A percentile compares a stretch with the other conserved stretches of the same genome.
phyloP scores from a whole-genome alignment of 2,113 vertebrate genomes.

The Pangasianodon hypophthalmus region DNA sequence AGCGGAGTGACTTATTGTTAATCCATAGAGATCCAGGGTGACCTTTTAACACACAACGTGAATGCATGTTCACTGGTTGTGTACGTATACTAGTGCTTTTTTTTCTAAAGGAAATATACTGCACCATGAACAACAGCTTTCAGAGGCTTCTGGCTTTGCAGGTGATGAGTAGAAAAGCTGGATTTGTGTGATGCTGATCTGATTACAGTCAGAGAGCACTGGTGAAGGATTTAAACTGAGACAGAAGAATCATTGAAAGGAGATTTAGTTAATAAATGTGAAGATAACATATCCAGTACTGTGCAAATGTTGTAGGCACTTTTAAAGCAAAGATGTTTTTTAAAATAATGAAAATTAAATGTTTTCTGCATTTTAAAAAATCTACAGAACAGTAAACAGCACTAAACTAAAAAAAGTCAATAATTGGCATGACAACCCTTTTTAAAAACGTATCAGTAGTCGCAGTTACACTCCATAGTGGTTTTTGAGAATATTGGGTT shows the following conservation, averaged over 20 bases:
- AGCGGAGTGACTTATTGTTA: slow-evolving; percentile 40
- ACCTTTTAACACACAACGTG: slow-evolving; percentile 8
- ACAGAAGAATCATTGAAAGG: neutral
- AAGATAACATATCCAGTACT: too few relatives aligned
- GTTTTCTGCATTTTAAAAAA: neutral
- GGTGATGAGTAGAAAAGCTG: neutral
- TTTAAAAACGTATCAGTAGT: neutral
- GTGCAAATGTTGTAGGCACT: neutral
- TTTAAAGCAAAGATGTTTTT: neutral
- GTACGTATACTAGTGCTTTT: neutral
- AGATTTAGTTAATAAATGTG: neutral
- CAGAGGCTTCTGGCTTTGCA: neutral
- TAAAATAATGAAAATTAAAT: neutral
- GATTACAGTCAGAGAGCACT: slow-evolving; percentile 45
- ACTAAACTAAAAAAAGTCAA: neutral
- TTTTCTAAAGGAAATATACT: neutral
- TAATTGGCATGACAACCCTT: neutral
- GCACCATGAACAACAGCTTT: neutral
- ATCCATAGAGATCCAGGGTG: slow-evolving; percentile 39
- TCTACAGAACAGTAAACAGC: neutral
- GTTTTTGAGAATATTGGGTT: neutral
- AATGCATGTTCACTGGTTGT: neutral
- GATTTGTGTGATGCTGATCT: slow-evolving; percentile 48
- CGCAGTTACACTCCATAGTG: neutral
- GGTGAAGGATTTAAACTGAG: slow-evolving; percentile 62